These are phyloP conservation scores for Squalus acanthias DNA, from an alignment of 2,797 vertebrate genomes.

Conservation along the genomic window DNA sequence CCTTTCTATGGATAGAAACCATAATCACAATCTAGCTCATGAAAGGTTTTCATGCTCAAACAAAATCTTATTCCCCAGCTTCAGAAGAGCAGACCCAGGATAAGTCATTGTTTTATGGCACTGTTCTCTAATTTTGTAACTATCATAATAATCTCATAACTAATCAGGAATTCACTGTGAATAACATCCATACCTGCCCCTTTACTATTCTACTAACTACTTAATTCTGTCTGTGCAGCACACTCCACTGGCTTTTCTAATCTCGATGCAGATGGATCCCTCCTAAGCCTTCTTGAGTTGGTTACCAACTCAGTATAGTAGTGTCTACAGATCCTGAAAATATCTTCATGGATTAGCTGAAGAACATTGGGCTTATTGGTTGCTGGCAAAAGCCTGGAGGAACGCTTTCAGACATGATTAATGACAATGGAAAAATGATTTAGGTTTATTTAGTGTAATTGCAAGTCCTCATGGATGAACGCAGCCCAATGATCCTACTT, in stretches of 20 bases:
- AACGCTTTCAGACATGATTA: neutral
- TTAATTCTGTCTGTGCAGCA: neutral
- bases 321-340: neutral
- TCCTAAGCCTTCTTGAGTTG: neutral
- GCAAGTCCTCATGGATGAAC: neutral
- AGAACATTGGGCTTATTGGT: neutral
- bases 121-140: too few species aligned
- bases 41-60: neutral
- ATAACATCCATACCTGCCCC: neutral
- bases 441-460: neutral
- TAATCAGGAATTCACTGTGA: too few species aligned
- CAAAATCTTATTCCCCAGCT: neutral
- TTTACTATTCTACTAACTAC: neutral
- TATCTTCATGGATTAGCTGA: neutral
- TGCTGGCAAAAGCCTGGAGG: neutral
- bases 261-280: neutral
- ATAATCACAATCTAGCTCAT: neutral
- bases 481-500: conserved; percentile 2
- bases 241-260: neutral
- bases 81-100: neutral
- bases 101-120: neutral
- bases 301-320: neutral
- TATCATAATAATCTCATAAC: too few species aligned
- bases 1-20: neutral
- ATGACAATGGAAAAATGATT: neutral